These are phyloP conservation scores for Illadopsis cleaveri DNA, from an alignment of 2,113 vertebrate species.

Conservation along the genomic window DNA sequence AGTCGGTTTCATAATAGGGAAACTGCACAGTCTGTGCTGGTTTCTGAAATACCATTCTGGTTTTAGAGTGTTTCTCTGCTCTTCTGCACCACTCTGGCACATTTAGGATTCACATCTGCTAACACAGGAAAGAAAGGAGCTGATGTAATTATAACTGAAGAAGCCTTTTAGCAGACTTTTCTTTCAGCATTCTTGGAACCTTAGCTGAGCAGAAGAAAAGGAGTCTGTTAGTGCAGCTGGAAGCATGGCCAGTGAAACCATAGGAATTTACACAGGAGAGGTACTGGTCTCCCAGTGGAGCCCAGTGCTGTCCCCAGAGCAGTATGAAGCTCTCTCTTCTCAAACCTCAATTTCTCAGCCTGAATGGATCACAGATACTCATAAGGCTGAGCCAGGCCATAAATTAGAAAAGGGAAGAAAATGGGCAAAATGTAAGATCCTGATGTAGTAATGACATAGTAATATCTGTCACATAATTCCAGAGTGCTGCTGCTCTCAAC, in stretches of 20 bases:
- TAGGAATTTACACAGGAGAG: not conserved
- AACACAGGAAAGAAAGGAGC: not conserved
- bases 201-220: constrained; percentile 5
- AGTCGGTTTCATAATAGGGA: not conserved
- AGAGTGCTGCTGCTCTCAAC: not conserved
- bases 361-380: not conserved
- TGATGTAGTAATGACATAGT: not conserved
- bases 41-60: not conserved
- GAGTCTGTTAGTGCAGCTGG: not conserved
- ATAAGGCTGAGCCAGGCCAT: not conserved
- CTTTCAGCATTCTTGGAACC: not conserved
- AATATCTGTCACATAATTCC: not conserved
- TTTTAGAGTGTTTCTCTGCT: constrained; percentile 26
- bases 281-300: not conserved
- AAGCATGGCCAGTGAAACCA: not conserved
- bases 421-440: not conserved
- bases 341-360: fast-evolving
- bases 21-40: not conserved
- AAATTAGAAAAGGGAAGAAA: not conserved
- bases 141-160: constrained; percentile 25
- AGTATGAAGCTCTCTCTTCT: not conserved
- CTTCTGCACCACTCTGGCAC: not conserved
- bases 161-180: not conserved
- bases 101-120: constrained; percentile 46
- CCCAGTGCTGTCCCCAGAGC: not conserved